Percentiles rank a stretch among this genome's conserved stretches.
Evolutionary conservation across 2,888 invertebrate genomes (phyloP).

Genomic region (Epirrhoe tristata): DNA sequence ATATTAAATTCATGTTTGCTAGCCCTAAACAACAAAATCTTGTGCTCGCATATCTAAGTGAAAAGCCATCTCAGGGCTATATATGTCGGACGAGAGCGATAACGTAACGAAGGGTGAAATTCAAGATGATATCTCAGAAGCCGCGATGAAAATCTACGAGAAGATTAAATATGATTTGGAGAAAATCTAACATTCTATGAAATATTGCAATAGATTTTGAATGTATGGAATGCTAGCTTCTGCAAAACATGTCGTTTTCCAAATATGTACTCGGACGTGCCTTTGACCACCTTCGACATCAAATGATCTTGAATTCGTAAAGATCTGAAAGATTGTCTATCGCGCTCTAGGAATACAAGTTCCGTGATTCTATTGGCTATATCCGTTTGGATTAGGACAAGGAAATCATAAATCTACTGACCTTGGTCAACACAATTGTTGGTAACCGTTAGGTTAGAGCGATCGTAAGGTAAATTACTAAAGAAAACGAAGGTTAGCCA

Average conservation of each 20-base stretch:
- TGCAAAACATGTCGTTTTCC: too few species aligned
- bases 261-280: too few species aligned
- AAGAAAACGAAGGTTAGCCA: background rate
- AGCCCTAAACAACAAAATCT: background rate
- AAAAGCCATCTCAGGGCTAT: conserved; percentile 12
- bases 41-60: background rate
- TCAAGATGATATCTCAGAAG: conserved; percentile 25
- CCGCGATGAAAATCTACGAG: conserved; percentile 8
- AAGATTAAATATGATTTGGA: conserved; percentile 10
- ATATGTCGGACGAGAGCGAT: conserved; percentile 15
- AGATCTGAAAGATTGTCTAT: too few species aligned
- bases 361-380: too few species aligned
- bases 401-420: conserved; percentile 2
- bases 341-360: too few species aligned
- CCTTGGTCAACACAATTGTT: background rate
- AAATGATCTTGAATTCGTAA: too few species aligned
- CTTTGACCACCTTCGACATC: too few species aligned
- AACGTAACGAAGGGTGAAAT: conserved; percentile 26
- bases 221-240: too few species aligned
- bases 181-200: background rate
- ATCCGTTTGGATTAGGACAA: too few species aligned
- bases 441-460: background rate
- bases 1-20: background rate
- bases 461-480: background rate
- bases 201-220: background rate